Conservation (phyloP, 2,797 vertebrate species). For the Parambassis ranga region DNA sequence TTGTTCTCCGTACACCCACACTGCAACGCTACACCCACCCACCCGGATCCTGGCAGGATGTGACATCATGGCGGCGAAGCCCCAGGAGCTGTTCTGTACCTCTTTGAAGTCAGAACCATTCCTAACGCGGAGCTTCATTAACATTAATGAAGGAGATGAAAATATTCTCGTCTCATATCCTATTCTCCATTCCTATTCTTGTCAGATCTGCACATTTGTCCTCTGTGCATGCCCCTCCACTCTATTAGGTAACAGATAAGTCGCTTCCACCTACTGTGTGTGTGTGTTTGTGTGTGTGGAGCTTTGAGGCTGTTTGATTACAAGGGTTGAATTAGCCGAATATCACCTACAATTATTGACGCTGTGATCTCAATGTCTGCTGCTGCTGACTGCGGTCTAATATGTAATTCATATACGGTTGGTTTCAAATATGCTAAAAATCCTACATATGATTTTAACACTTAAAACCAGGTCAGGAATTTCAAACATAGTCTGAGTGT, state of each 20-base stretch:
- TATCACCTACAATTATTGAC: too few relatives aligned
- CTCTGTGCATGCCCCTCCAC: neutral
- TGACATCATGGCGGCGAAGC: conserved; percentile 36
- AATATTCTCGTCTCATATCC: conserved; percentile 46
- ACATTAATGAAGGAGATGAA: conserved; percentile 62
- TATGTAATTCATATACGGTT: too few relatives aligned
- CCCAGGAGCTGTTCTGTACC: conserved; percentile 28
- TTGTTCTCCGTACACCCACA: neutral
- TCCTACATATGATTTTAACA: too few relatives aligned
- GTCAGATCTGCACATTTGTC: neutral
- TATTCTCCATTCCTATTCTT: conserved; percentile 39
- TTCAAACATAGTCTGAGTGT: too few relatives aligned
- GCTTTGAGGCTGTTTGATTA: too few relatives aligned
- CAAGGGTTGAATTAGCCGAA: too few relatives aligned
- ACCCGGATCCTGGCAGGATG: conserved; percentile 20
- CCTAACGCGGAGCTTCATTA: conserved; percentile 49
- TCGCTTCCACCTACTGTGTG: neutral
- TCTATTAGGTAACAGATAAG: too few relatives aligned
- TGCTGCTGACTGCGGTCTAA: too few relatives aligned
- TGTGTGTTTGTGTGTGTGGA: neutral
- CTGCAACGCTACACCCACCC: neutral
- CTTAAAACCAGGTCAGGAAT: too few relatives aligned
- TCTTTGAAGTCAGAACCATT: conserved; percentile 55
- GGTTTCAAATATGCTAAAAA: too few relatives aligned
- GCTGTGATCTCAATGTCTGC: too few relatives aligned